Conservation (phyloP, 2,113 vertebrate species). For the Numida meleagris region DNA sequence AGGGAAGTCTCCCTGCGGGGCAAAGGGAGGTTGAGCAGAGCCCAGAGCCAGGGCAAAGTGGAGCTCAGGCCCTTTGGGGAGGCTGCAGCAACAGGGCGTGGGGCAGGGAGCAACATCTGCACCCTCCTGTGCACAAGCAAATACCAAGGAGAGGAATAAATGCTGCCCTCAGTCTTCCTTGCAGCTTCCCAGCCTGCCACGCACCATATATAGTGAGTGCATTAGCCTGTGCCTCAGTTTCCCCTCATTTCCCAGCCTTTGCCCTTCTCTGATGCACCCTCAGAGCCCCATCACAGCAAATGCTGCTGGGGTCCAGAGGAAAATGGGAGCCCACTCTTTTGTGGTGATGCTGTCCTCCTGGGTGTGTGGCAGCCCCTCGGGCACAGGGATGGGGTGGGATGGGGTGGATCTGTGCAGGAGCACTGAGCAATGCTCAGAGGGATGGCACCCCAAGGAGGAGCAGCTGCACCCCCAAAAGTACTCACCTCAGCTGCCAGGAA, state of each 20-base stretch:
- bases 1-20: slow-evolving; percentile 81
- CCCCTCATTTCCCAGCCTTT: neutral
- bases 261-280: neutral
- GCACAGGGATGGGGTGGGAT: neutral
- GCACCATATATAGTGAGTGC: rapidly evolving
- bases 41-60: neutral
- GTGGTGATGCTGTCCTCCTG: neutral
- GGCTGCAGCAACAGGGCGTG: neutral
- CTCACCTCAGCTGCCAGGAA: slow-evolving; percentile 91
- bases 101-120: neutral
- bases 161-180: neutral
- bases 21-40: neutral
- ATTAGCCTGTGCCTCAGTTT: neutral
- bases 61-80: neutral
- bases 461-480: neutral
- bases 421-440: neutral
- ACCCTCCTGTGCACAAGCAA: neutral
- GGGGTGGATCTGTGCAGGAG: neutral
- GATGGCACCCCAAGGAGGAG: neutral
- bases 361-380: neutral
- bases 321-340: neutral
- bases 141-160: neutral
- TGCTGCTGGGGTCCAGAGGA: neutral
- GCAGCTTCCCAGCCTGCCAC: neutral
- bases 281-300: neutral